Conservation (phyloP, 1,140 invertebrate genomes). For the Psix sp. region DNA sequence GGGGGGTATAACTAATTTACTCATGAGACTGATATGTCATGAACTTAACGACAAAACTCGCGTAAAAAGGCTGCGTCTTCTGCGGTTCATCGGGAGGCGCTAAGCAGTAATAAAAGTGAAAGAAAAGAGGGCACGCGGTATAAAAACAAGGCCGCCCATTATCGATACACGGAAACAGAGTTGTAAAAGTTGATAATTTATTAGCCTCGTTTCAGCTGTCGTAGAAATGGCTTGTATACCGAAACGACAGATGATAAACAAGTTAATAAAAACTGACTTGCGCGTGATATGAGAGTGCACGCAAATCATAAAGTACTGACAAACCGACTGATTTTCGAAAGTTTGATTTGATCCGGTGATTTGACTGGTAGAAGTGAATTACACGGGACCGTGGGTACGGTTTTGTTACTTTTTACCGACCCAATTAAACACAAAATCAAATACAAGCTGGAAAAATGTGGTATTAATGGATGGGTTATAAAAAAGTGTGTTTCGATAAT, state of each 20-base stretch:
- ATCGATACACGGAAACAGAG: conserved; percentile 29
- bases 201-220: too few species aligned
- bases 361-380: conserved; percentile 47
- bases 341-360: conserved; percentile 3
- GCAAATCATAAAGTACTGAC: too few species aligned
- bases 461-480: conserved; percentile 16
- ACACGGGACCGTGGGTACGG: conserved; percentile 15
- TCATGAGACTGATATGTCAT: conserved; percentile 19
- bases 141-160: conserved; percentile 22
- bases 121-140: conserved; percentile 6
- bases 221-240: too few species aligned
- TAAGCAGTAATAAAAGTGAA: conserved; percentile 31
- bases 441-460: conserved; percentile 19
- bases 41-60: conserved; percentile 29
- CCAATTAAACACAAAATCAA: conserved; percentile 38
- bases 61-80: conserved; percentile 17
- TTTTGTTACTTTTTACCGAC: conserved; percentile 29
- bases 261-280: too few species aligned
- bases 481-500: conserved; percentile 27
- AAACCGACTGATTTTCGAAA: too few species aligned
- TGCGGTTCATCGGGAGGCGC: conserved; percentile 13
- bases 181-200: conserved; percentile 45
- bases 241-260: too few species aligned
- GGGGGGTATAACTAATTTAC: conserved; percentile 33
- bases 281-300: too few species aligned